Conservation (phyloP, 1,140 invertebrate genomes). For the Zophobas morio region DNA sequence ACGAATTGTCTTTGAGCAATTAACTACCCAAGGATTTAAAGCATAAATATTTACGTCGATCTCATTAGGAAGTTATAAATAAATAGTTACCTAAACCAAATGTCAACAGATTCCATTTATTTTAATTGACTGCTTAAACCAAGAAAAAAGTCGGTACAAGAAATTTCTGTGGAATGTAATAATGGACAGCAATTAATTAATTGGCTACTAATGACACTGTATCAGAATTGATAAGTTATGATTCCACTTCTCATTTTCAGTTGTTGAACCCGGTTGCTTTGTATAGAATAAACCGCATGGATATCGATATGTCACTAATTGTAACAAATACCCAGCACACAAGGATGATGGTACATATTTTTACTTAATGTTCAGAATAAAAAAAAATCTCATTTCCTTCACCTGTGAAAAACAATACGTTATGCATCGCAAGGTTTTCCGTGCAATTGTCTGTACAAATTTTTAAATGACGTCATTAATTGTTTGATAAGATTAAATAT, state of each 20-base stretch:
- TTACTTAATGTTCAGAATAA: no score
- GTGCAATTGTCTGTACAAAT: no score
- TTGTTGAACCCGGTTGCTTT: no score
- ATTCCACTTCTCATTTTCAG: neutral
- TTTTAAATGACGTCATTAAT: no score
- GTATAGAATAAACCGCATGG: neutral
- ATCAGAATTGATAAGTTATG: neutral
- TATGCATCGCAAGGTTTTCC: no score
- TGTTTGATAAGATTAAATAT: no score
- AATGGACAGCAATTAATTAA: slow-evolving; percentile 14
- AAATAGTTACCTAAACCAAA: slow-evolving; percentile 43
- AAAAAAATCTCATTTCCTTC: no score
- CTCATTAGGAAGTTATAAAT: slow-evolving; percentile 43
- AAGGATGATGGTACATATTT: no score
- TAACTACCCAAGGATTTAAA: slow-evolving; percentile 29
- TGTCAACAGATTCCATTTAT: slow-evolving; percentile 40
- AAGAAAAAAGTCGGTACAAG: slow-evolving; percentile 6
- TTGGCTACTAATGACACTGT: slow-evolving; percentile 6
- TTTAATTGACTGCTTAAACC: slow-evolving; percentile 32
- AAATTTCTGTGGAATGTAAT: slow-evolving; percentile 18
- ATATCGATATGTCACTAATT: neutral
- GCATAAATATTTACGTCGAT: slow-evolving; percentile 38
- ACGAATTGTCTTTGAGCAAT: slow-evolving; percentile 31
- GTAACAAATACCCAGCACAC: no score
- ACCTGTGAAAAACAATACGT: no score